Evolutionary conservation across 2,888 invertebrate genomes (phyloP).

Genomic region (Pachliopta kotzebuea): DNA sequence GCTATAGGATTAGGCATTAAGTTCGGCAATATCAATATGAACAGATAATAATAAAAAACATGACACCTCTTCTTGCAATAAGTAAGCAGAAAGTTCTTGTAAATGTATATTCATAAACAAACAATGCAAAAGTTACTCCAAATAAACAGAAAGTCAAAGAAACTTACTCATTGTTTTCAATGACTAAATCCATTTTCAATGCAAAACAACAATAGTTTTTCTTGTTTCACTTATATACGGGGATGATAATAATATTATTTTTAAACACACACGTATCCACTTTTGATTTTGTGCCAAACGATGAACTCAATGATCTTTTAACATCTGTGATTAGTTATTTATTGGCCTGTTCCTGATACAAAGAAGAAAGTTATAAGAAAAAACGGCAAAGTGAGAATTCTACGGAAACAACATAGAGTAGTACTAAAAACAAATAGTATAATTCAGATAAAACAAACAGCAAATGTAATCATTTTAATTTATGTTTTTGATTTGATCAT

Average conservation of each 20-base stretch:
- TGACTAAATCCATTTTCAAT: conserved; percentile 23
- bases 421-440: neutral
- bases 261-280: conserved; percentile 18
- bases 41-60: too few relatives aligned
- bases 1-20: too few relatives aligned
- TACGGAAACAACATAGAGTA: neutral
- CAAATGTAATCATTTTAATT: conserved; percentile 10
- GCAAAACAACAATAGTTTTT: conserved; percentile 3
- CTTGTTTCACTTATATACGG: conserved; percentile 15
- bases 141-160: conserved; percentile 4
- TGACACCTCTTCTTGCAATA: too few relatives aligned
- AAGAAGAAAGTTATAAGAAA: neutral
- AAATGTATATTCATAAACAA: neutral
- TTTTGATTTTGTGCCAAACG: conserved; percentile 22
- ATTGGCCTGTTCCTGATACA: conserved; percentile 8
- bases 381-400: neutral
- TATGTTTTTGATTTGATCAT: conserved; percentile 17
- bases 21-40: too few relatives aligned
- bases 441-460: neutral
- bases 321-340: conserved; percentile 25
- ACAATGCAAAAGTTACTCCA: neutral
- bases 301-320: conserved; percentile 18
- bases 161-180: conserved; percentile 25
- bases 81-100: neutral
- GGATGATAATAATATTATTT: conserved; percentile 5